phyloP scores from a whole-genome alignment of 2,113 vertebrate species.

The Dicentrarchus labrax region DNA sequence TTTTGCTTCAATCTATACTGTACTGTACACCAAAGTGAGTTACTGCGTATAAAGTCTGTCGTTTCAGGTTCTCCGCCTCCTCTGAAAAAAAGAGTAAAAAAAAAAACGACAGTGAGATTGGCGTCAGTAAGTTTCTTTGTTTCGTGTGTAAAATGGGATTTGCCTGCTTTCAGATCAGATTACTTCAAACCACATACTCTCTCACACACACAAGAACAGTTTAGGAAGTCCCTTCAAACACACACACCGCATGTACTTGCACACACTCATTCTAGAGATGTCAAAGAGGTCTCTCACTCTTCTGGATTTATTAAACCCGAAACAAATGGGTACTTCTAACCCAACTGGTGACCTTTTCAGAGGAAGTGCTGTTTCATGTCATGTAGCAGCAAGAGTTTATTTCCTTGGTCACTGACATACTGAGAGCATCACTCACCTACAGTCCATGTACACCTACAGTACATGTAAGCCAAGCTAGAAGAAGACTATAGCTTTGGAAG shows the following conservation, averaged over 20 bases:
- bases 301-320: constrained; percentile 70
- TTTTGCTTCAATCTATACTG: constrained; percentile 55
- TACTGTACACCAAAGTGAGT: constrained; percentile 75
- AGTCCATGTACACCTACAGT: not conserved
- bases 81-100: constrained; percentile 18
- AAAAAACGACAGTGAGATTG: constrained; percentile 61
- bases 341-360: constrained; percentile 53
- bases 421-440: constrained; percentile 36
- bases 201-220: not conserved
- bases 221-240: constrained; percentile 6
- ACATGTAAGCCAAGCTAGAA: not conserved
- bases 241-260: constrained; percentile 1
- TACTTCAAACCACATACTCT: constrained; percentile 38
- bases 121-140: constrained; percentile 75
- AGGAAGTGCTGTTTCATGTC: constrained; percentile 72
- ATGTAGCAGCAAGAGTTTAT: constrained; percentile 67
- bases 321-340: constrained; percentile 50
- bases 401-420: constrained; percentile 40
- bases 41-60: constrained; percentile 77
- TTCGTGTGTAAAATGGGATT: constrained; percentile 69
- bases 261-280: constrained; percentile 47
- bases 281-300: constrained; percentile 68
- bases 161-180: constrained; percentile 66
- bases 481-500: not conserved
- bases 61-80: constrained; percentile 49